Percentiles rank a stretch among this genome's conserved stretches.
These are phyloP conservation scores for Siniperca undulata DNA, from an alignment of 2,797 vertebrate species.

Conservation along the genomic window DNA sequence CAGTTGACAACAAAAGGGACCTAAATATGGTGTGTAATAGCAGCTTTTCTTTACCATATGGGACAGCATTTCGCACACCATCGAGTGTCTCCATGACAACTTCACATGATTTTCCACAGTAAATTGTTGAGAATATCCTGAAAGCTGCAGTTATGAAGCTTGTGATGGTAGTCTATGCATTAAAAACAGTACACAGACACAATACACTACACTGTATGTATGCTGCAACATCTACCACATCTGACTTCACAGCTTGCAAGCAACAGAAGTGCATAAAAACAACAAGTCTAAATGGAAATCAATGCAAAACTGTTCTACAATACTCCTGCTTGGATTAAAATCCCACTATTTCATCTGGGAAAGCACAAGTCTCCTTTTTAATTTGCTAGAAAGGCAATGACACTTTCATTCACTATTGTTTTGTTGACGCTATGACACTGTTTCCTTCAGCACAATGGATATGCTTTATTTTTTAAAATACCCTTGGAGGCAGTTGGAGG, in stretches of 20 bases:
- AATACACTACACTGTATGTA: not conserved
- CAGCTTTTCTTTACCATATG: conserved; percentile 17
- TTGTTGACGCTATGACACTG: conserved; percentile 16
- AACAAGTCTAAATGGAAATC: conserved; percentile 22
- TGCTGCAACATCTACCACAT: not conserved
- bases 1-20: conserved; percentile 17
- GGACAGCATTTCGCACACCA: conserved; percentile 6
- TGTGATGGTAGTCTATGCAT: not conserved
- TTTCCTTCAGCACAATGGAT: conserved; percentile 50
- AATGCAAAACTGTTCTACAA: not conserved
- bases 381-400: conserved; percentile 30
- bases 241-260: not conserved
- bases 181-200: conserved; percentile 7
- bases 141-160: conserved; percentile 17
- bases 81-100: conserved; percentile 66
- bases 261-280: not conserved
- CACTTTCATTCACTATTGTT: conserved; percentile 50
- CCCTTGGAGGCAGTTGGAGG: conserved; percentile 74
- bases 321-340: conserved; percentile 15
- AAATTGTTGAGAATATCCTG: conserved; percentile 35
- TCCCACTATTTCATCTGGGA: not conserved
- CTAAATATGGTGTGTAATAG: conserved; percentile 18
- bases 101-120: conserved; percentile 37
- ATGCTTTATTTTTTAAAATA: conserved; percentile 69
- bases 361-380: conserved; percentile 32